Conservation (phyloP, 2,797 vertebrate genomes). For the Spea hammondii region DNA sequence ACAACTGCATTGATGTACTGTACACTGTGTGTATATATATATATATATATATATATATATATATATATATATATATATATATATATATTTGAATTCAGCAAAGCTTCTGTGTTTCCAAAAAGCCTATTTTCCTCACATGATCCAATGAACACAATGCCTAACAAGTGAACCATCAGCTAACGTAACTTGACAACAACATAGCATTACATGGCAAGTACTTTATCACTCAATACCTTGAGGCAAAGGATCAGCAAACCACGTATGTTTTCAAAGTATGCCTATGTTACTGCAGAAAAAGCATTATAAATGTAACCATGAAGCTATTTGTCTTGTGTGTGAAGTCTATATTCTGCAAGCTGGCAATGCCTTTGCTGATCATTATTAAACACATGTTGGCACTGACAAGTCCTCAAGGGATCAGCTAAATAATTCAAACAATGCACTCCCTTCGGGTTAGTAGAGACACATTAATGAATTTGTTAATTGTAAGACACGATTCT, state of each 20-base stretch:
- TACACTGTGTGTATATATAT: background rate
- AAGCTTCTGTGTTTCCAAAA: background rate
- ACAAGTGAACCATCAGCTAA: constrained; percentile 8
- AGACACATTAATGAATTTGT: constrained; percentile 15
- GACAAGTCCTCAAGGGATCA: constrained; percentile 14
- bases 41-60: no score
- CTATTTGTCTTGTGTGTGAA: constrained; percentile 6
- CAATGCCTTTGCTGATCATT: constrained; percentile 2
- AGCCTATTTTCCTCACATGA: background rate
- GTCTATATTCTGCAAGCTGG: constrained; percentile 25
- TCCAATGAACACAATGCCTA: background rate
- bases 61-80: no score
- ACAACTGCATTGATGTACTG: background rate
- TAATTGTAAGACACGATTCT: constrained; percentile 1
- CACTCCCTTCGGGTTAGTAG: background rate
- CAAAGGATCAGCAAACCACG: constrained; percentile 7
- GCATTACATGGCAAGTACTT: background rate
- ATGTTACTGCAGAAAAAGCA: background rate
- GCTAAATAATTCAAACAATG: constrained; percentile 18
- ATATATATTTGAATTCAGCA: background rate
- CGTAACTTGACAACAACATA: background rate
- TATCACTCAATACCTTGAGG: constrained; percentile 6
- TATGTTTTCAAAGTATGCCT: background rate
- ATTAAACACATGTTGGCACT: constrained; percentile 10
- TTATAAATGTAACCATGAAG: constrained; percentile 4